Base-by-base conservation (phyloP, 2,888 invertebrate genomes). In the Archaeoteleia sp. region DNA sequence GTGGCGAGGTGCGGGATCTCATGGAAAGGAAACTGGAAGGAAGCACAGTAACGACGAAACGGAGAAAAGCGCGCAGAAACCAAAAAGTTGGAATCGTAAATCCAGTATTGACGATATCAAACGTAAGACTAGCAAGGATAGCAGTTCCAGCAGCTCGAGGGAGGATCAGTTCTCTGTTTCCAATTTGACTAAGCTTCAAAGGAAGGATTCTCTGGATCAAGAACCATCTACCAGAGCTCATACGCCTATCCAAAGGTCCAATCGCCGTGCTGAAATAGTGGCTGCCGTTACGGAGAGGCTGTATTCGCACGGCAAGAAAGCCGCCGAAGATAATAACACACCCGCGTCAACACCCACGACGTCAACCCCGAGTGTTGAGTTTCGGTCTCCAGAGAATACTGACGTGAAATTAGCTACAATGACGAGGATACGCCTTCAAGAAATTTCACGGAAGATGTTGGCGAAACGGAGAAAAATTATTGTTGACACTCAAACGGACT, bases 261-360 rank as follows among this genome's bases (percentile, higher is more conserved):
- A 87, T 32, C 89, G 90, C 78, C 86, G 91, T 75, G 89, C 91
- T 12, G 90, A 91, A 82, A 91, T 92, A 45, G 91, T 92, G 1
- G 91, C 91, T 1, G 91, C 91, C 0, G 92, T 92, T 1, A 92
- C 92, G 1, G 89, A 90, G 73, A 86, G 92, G 73, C 83, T 92
- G 8, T 92, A 91, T 78, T 87, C 89, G 0, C 90, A 78, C 29
- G 71, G 71, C 2, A 80, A 76, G 23, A 82, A 82, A 42, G 62
- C 58, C 0, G 6, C 61, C 1, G 82, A 80, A 13, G 83, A 83
- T 23, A 57, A 46, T 55, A 70, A 35, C 30, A 20, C 51, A 8
- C 48, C 67, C n/a, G 29, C 53, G 23, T 29, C 67, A 3, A 42
- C 45, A 8, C 29, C 60, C 7, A 53, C 48, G 25, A 48, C 51